Evolutionary conservation across 1,140 invertebrate species (phyloP), one percentile per base, ranked within the genome.

Genomic region (Armadillidium nasatum): DNA sequence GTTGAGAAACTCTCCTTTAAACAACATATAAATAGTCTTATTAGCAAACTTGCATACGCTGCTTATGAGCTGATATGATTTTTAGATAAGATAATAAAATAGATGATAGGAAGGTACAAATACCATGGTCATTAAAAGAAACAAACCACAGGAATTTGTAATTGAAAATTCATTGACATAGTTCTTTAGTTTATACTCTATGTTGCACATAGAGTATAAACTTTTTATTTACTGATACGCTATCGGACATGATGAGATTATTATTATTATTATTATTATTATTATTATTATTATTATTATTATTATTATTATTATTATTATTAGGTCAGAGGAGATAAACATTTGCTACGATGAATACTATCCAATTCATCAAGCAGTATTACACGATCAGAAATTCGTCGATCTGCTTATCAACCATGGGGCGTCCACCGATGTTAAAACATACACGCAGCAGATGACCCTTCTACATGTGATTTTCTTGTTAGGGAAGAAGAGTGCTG

Each of bases 261-360:
- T 66, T 66, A n/a, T 66, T 66, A 22, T 66, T 66, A n/a, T 66
- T 66, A n/a, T 66, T 66, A 66, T 66, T n/a, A 66, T n/a, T n/a
- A 66, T n/a, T 66, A 22, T n/a, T n/a, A 66, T 66, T n/a, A n/a
- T n/a, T 66, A 66, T n/a, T 21, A 15, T n/a, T 71, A n/a, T 71
- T 15, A 44, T 33, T 22, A 69, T 71, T 10, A 11, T 50, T 50
- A 46, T 13, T 44, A 33, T 43, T 23, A 23, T 45, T n/a, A 22
- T 10, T 78, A 81, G 82, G 54, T 88, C 88, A 43, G 90, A 91
- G 79, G 90, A 92, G 84, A 90, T 92, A 13, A 90, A 92, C 83
- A 87, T 90, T 69, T 88, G 90, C 71, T 91, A 90, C 84, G 90
- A 92, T 82, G 90, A 92, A 85, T 91, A 91, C 83, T 91, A 90